Base-by-base conservation (phyloP, 2,888 invertebrate species). In the Platyscelio sp. region DNA sequence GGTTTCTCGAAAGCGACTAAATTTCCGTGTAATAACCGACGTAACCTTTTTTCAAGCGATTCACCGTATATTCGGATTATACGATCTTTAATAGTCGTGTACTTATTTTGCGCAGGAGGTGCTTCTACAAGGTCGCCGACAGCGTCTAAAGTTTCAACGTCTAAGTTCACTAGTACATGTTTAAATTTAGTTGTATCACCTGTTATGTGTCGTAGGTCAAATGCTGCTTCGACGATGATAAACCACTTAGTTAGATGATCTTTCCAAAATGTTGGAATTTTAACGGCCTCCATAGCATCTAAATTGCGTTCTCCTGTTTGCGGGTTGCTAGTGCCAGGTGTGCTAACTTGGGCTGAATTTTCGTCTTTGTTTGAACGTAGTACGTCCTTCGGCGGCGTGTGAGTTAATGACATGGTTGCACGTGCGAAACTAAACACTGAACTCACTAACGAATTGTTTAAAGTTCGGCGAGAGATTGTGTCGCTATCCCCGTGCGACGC, bases 21-120 rank as follows among this genome's bases (percentile, higher is more conserved):
- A 20, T 38, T 85, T 80, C n/a, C 85, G 72, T 43, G 85, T 76
- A 67, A 87, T 6, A 86, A 83, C 27, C 87, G 65, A 60, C 80
- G 76, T 15, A 43, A 15, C n/a, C 43, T 43, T 15, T 43, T 43
- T 43, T 43, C 43, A 3, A 43, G 15, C 43, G 43, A 43, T 7
- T 43, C 43, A 11, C 43, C 43, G 3, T 15, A 43, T 15, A 15
- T 43, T 13, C n/a, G 9, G 9, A 43, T 43, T 15, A 43, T 43
- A 15, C 43, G 43, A 7, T 43, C 43, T 43, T 43, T 43, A 43
- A 43, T 43, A 5, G 43, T 13, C 4, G 2, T 15, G 15, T 43
- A 43, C n/a, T 43, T 43, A 15, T 43, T 43, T 7, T 43, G 9
- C n/a, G n/a, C 56, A 0, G 71, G 71, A 0, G 74, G 78, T 5